Percentiles rank a stretch among this genome's conserved stretches.
Conservation (phyloP, 2,113 vertebrate genomes). For the Podocnemis expansa region DNA sequence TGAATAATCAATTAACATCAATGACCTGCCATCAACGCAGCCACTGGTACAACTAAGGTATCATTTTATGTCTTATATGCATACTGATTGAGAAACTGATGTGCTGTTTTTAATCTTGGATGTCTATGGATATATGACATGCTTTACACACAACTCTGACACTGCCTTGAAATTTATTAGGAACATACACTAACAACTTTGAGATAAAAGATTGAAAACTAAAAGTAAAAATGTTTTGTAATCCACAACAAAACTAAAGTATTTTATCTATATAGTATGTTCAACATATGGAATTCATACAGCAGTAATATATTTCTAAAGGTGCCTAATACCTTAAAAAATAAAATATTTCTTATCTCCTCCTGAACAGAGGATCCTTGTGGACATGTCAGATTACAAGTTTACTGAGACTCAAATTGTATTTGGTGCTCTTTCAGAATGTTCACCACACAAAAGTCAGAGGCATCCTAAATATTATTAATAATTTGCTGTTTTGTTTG, state of each 20-base stretch:
- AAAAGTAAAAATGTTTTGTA: background rate
- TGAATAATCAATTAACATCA: no score
- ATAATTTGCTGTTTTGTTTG: conserved; percentile 65
- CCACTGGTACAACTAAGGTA: no score
- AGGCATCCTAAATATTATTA: conserved; percentile 67
- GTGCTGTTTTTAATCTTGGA: background rate
- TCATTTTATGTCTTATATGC: background rate
- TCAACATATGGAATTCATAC: background rate
- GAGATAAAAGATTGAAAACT: background rate
- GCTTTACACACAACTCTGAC: background rate
- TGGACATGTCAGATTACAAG: background rate
- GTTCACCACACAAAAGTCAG: conserved; percentile 34
- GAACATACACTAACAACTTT: background rate
- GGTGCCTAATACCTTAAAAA: background rate
- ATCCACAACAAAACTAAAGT: background rate
- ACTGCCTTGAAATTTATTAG: background rate
- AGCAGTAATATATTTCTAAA: background rate
- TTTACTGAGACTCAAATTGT: background rate
- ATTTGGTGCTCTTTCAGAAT: conserved; percentile 3
- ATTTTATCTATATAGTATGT: background rate
- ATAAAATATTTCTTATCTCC: background rate
- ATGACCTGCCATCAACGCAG: no score
- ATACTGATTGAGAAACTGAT: background rate
- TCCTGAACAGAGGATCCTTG: background rate
- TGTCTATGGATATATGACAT: background rate